phyloP scores from a whole-genome alignment of 2,797 vertebrate genomes.

The Clarias laeviceps region DNA sequence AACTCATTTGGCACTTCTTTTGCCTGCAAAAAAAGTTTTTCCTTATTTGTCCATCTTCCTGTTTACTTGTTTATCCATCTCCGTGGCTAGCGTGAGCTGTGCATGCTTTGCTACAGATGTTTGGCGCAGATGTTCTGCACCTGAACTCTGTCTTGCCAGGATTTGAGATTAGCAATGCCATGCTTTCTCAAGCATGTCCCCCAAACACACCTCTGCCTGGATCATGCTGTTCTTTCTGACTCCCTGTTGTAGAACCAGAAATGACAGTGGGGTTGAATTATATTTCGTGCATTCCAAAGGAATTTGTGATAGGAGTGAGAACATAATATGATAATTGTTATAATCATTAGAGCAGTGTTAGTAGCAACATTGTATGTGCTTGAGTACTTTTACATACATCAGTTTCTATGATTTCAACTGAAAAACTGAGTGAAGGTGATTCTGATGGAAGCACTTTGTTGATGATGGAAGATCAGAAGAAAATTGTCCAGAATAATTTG shows the following conservation, averaged over 20 bases:
- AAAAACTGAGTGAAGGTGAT: too few relatives aligned
- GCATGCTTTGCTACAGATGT: conserved; percentile 32
- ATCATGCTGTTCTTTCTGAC: conserved; percentile 31
- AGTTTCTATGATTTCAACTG: not conserved
- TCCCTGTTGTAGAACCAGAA: not conserved
- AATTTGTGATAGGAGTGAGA: not conserved
- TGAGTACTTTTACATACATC: not conserved
- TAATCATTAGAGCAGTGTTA: not conserved
- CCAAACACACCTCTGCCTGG: conserved; percentile 4
- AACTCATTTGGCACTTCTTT: not conserved
- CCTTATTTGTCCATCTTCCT: conserved; percentile 9
- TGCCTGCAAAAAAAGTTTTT: not conserved
- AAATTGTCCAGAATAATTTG: not conserved
- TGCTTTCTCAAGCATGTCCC: conserved; percentile 2
- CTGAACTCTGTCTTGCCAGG: conserved; percentile 51
- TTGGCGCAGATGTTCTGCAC: conserved; percentile 64
- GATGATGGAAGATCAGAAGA: not conserved
- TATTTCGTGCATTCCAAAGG: not conserved
- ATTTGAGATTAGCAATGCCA: conserved; percentile 19
- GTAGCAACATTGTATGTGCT: not conserved
- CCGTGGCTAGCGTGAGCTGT: conserved; percentile 36
- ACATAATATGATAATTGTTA: not conserved
- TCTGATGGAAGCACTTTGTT: not conserved
- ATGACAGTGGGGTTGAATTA: not conserved
- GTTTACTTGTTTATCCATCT: conserved; percentile 20